These are phyloP conservation scores for Cryptosula pallasiana DNA, from an alignment of 2,888 invertebrate species.

Conservation along the genomic window DNA sequence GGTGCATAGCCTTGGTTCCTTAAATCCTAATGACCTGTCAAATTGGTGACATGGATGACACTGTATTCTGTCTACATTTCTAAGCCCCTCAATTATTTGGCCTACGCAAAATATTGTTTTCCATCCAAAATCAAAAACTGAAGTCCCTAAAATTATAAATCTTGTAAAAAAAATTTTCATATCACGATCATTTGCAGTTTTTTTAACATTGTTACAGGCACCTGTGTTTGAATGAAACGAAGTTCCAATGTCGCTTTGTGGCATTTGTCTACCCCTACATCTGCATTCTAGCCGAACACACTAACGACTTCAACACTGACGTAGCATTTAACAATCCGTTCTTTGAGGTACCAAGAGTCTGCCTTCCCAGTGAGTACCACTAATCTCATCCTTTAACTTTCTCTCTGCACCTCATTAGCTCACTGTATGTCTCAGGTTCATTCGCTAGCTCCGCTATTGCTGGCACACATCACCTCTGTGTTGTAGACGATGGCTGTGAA, in stretches of 20 bases:
- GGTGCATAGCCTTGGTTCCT: too few relatives aligned
- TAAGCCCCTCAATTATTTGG: too few relatives aligned
- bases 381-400: not conserved
- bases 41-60: too few relatives aligned
- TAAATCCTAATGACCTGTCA: too few relatives aligned
- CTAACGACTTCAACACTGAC: not conserved
- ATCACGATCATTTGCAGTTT: too few relatives aligned
- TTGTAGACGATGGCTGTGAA: slow-evolving; percentile 14
- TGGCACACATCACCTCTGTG: not conserved
- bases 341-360: slow-evolving; percentile 20
- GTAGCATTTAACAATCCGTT: slow-evolving; percentile 6
- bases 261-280: slow-evolving; percentile 3
- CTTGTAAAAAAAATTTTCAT: too few relatives aligned
- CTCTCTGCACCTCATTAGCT: not conserved
- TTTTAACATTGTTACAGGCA: too few relatives aligned
- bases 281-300: slow-evolving; percentile 2
- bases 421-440: not conserved
- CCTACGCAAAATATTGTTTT: too few relatives aligned
- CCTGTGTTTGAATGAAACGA: not conserved
- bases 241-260: slow-evolving; percentile 12
- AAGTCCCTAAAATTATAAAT: too few relatives aligned
- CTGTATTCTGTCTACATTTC: too few relatives aligned
- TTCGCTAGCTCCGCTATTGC: not conserved
- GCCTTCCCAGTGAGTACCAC: slow-evolving; percentile 5
- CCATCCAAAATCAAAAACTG: too few relatives aligned